Base-by-base conservation (phyloP, 2,797 vertebrate species). In the Bovichtus variegatus region DNA sequence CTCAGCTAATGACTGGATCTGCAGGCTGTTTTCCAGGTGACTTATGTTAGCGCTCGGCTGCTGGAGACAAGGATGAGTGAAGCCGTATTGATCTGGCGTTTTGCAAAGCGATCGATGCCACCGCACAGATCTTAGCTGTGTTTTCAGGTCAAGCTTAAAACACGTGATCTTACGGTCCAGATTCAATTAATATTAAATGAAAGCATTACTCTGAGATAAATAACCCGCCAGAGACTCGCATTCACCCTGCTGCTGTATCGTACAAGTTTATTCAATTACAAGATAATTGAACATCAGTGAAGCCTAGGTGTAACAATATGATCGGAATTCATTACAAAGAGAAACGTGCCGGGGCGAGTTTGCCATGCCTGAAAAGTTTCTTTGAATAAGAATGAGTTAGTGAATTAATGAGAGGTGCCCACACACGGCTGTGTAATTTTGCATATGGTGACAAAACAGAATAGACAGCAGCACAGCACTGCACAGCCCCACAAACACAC, bases 11-110 rank as follows among this genome's bases (percentile, higher is more conserved):
- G 92, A 87, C 54, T 21, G 60, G 82, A 82, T 80, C 87, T 78
- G 82, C 77, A 16, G 83, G 85, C 79, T 27, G 13, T 81, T 89
- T 86, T 91, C 87, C 91, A 88, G 87, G 88, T 90, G 89, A 93
- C 89, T 93, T 89, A 83, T 89, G 89, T 82, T 81, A 21, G 69
- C 47, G 68, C 85, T 80, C 78, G 21, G 66, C 86, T 40, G 66
- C 85, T 74, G 80, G 47, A 84, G 87, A 87, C 72, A 10, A 79
- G 89, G 78, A 81, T 83, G 91, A 94, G 80, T 74, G 87, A 89
- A 82, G 85, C 59, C 16, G 27, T 47, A 94, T 92, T 80, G 92
- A 93, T 89, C 77, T 2, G 71, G 76, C 77, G 81, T 76, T 88
- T 85, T 76, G 82, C 81, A 66, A 66, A 50, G 31, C 57, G 6